phyloP scores from a whole-genome alignment of 2,797 vertebrate genomes.

The Acrossocheilus wenchowensis region DNA sequence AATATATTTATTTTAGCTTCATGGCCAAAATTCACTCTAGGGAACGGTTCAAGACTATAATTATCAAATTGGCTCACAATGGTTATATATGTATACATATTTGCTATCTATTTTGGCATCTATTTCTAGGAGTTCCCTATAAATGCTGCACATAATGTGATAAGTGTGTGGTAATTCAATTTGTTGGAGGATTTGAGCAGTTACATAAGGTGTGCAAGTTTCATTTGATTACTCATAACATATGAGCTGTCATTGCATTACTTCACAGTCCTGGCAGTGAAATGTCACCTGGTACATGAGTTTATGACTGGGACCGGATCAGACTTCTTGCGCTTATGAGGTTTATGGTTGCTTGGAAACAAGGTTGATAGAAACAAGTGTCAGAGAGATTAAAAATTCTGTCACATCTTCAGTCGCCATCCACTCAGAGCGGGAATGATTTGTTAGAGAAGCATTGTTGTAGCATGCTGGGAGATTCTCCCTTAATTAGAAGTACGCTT shows the following conservation, averaged over 20 bases:
- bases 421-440: neutral
- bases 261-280: constrained; percentile 27
- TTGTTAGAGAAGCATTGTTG: constrained; percentile 3
- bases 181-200: neutral
- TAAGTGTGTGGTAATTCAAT: neutral
- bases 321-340: constrained; percentile 26
- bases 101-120: neutral
- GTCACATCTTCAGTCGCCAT: constrained; percentile 14
- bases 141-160: neutral
- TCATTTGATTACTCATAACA: constrained; percentile 62
- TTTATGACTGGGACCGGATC: constrained; percentile 22
- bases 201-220: constrained; percentile 26
- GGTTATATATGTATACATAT: neutral
- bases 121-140: neutral
- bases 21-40: constrained; percentile 5
- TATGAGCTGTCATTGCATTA: constrained; percentile 41
- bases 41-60: constrained; percentile 24
- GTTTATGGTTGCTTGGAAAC: constrained; percentile 55
- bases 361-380: constrained; percentile 36
- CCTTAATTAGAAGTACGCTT: neutral
- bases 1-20: constrained; percentile 10
- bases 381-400: constrained; percentile 12
- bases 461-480: neutral
- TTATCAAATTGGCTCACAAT: neutral
- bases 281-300: constrained; percentile 30